These are phyloP conservation scores for Perca fluviatilis DNA, from an alignment of 2,113 vertebrate genomes.

Conservation along the genomic window DNA sequence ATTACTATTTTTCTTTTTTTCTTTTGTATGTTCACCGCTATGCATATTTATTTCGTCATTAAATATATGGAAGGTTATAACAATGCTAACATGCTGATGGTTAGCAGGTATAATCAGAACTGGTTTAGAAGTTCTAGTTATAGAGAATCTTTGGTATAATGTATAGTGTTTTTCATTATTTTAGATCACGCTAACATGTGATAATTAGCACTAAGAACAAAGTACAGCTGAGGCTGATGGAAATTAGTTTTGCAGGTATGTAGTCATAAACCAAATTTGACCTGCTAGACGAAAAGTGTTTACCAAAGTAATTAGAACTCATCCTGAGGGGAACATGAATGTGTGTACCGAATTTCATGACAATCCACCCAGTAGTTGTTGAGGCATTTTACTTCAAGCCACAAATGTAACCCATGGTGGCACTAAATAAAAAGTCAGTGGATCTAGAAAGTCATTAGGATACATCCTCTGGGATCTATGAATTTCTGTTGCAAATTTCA, in stretches of 20 bases:
- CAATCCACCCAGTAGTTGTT: neutral
- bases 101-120: neutral
- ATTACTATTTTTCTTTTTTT: neutral
- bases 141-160: too few relatives aligned
- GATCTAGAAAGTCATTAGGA: neutral
- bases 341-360: neutral
- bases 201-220: neutral
- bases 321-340: neutral
- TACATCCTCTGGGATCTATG: too few relatives aligned
- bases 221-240: too few relatives aligned
- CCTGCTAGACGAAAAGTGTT: too few relatives aligned
- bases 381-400: too few relatives aligned
- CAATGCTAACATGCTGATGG: neutral
- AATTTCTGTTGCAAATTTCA: neutral
- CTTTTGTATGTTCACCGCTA: neutral
- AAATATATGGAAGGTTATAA: neutral
- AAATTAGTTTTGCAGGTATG: too few relatives aligned
- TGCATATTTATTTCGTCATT: neutral
- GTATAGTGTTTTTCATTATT: neutral
- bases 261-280: too few relatives aligned
- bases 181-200: neutral
- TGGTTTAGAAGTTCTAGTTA: too few relatives aligned
- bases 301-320: neutral
- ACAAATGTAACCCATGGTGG: too few relatives aligned
- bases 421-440: too few relatives aligned